phyloP scores from a whole-genome alignment of 2,888 invertebrate genomes.

The Synergus umbraculus region DNA sequence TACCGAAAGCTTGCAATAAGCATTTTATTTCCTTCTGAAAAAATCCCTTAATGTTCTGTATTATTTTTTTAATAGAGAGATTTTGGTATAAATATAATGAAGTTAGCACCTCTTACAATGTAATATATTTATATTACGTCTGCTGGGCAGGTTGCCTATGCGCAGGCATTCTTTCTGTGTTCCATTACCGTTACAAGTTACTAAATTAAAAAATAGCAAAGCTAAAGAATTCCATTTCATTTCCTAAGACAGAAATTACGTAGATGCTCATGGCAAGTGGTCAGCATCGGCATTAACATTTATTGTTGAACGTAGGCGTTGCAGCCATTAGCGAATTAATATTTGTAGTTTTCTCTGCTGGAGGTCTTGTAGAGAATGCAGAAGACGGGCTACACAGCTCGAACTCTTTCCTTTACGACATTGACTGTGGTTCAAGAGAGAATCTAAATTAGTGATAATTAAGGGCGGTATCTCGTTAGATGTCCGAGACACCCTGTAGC shows the following conservation, averaged over 20 bases:
- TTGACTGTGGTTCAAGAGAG: not conserved
- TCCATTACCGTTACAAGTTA: too few relatives aligned
- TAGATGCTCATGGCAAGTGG: not conserved
- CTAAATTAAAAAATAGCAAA: too few relatives aligned
- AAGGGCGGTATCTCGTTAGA: slow-evolving; percentile 25
- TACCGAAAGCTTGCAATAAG: slow-evolving; percentile 50
- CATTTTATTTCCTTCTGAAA: not conserved
- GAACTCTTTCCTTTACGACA: slow-evolving; percentile 10
- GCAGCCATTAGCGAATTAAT: slow-evolving; percentile 14
- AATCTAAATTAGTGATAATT: slow-evolving; percentile 49
- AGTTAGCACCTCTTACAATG: too few relatives aligned
- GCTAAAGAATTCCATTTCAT: too few relatives aligned
- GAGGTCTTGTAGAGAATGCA: not conserved
- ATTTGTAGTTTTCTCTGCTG: slow-evolving; percentile 23
- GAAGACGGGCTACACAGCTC: not conserved
- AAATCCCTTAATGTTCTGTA: not conserved
- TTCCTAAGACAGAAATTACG: too few relatives aligned
- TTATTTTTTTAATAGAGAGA: too few relatives aligned
- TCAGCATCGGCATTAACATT: slow-evolving; percentile 1
- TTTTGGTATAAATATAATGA: too few relatives aligned
- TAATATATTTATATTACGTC: too few relatives aligned
- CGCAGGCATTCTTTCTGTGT: too few relatives aligned
- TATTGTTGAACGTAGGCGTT: slow-evolving; percentile 10
- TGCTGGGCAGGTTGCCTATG: too few relatives aligned
- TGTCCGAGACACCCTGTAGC: slow-evolving; percentile 36